These are phyloP conservation scores for Cheiracanthium punctorium DNA, from an alignment of 2,888 invertebrate genomes.

Conservation along the genomic window DNA sequence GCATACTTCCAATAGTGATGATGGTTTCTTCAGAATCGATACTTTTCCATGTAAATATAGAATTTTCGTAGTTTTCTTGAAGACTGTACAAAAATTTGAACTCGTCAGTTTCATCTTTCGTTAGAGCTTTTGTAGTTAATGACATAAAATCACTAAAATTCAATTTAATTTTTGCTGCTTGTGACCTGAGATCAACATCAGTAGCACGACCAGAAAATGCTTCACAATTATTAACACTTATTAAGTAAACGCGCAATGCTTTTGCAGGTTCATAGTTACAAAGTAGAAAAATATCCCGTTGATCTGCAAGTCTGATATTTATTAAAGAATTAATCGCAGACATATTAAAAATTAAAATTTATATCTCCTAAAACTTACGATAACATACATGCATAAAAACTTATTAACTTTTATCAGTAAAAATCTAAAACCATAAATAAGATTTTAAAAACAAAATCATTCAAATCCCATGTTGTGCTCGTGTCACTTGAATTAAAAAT, in stretches of 20 bases:
- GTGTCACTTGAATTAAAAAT: too few species aligned
- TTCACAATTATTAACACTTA: constrained; percentile 25
- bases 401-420: too few species aligned
- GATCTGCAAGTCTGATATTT: constrained; percentile 22
- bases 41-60: constrained; percentile 57
- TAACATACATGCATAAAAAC: too few species aligned
- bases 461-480: too few species aligned
- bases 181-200: constrained; percentile 40
- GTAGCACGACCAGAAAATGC: constrained; percentile 24
- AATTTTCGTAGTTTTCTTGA: constrained; percentile 6
- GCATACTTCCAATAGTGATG: constrained; percentile 33
- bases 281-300: constrained; percentile 31
- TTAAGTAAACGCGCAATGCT: constrained; percentile 22
- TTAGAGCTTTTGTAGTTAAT: constrained; percentile 15
- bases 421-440: too few species aligned
- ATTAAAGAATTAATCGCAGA: constrained; percentile 14
- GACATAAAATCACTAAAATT: constrained; percentile 34
- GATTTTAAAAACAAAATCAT: too few species aligned
- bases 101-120: not conserved
- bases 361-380: too few species aligned
- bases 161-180: constrained; percentile 40
- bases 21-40: constrained; percentile 39
- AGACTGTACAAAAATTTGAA: constrained; percentile 31
- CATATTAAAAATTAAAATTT: not conserved
- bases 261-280: constrained; percentile 10